phyloP scores from a whole-genome alignment of 2,113 vertebrate species.

The Megaptera novaeangliae region DNA sequence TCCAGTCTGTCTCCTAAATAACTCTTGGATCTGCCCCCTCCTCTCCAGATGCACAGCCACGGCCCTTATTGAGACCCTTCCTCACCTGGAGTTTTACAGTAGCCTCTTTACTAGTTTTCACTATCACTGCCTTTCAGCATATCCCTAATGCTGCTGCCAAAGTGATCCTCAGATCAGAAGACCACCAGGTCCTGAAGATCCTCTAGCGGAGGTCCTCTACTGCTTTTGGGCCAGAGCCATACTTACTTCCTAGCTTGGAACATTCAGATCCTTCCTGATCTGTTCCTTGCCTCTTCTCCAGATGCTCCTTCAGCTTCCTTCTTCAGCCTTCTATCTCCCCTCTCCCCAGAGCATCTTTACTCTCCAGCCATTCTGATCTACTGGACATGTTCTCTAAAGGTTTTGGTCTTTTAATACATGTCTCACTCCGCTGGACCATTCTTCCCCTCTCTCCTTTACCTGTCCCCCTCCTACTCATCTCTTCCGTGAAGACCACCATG shows the following conservation, averaged over 20 bases:
- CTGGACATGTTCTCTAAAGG: background rate
- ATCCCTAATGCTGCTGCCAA: background rate
- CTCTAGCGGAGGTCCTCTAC: background rate
- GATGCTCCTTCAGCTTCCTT: background rate
- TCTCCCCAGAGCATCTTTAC: rapidly evolving
- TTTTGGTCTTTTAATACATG: background rate
- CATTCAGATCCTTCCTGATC: background rate
- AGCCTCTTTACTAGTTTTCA: background rate
- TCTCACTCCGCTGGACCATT: background rate
- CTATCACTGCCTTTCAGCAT: background rate
- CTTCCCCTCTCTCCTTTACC: background rate
- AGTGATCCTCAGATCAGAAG: background rate
- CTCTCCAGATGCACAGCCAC: background rate
- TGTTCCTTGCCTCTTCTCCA: background rate
- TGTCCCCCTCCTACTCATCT: background rate
- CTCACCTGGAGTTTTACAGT: background rate
- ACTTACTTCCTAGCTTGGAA: background rate
- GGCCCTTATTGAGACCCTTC: background rate
- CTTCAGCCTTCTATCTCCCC: background rate
- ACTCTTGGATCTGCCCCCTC: background rate
- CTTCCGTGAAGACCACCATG: background rate
- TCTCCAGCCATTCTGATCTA: background rate
- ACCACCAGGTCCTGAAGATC: too few relatives aligned
- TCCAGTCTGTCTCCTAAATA: background rate
- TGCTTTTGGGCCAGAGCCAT: background rate